These are phyloP conservation scores for Mus pahari DNA, from an alignment of 2,113 vertebrate species.

Conservation along the genomic window DNA sequence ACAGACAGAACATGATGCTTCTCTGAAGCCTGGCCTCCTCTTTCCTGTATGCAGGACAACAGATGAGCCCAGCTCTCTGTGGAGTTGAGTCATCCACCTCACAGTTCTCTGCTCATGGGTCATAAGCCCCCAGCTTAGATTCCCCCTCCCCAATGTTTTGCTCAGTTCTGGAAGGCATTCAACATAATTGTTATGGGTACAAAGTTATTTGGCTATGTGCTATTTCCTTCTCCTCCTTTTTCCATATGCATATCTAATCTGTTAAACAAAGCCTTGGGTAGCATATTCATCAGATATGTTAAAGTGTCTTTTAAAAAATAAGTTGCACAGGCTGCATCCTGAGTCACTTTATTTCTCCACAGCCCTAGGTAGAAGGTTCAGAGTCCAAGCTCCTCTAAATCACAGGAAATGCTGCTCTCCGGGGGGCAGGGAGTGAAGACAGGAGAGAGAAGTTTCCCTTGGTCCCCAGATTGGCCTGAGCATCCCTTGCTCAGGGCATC, in stretches of 20 bases:
- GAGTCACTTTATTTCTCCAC: too few species aligned
- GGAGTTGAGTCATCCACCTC: background rate
- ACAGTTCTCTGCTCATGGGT: background rate
- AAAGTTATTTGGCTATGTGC: background rate
- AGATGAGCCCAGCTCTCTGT: fast-evolving
- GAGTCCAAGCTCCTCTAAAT: background rate
- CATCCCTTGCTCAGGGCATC: fast-evolving
- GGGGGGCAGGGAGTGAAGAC: fast-evolving
- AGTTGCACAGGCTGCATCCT: too few species aligned
- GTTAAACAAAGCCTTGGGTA: background rate
- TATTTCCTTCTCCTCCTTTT: background rate
- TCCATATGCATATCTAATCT: background rate
- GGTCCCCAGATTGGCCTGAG: too few species aligned
- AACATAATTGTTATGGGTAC: background rate
- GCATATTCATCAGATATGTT: background rate
- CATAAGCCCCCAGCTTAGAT: fast-evolving
- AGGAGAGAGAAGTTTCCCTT: fast-evolving
- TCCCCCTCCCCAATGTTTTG: too few species aligned
- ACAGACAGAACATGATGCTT: fast-evolving
- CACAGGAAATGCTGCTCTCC: fast-evolving
- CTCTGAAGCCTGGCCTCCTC: background rate
- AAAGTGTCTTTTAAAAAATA: background rate
- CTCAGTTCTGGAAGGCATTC: background rate
- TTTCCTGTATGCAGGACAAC: fast-evolving
- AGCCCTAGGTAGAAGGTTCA: too few species aligned